A percentile compares a stretch with the other conserved stretches of the same genome.
These are phyloP conservation scores for Bufo bufo DNA, from an alignment of 2,113 vertebrate species.

Conservation along the genomic window DNA sequence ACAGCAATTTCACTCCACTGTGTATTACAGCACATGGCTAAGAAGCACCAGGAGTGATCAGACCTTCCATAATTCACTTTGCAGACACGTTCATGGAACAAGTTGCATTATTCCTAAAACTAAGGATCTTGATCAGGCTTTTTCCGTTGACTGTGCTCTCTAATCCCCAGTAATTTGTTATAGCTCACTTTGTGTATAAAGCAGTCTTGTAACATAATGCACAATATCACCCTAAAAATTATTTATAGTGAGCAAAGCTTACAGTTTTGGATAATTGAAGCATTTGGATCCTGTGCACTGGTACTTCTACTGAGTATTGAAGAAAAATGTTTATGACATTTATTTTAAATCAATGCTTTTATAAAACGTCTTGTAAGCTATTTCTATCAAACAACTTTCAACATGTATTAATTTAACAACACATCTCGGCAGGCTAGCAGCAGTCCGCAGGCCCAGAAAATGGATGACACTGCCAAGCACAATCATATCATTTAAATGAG, in stretches of 20 bases:
- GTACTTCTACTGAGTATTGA: not conserved
- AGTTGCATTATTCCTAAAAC: constrained; percentile 24
- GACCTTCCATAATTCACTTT: constrained; percentile 24
- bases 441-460: not conserved
- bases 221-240: not conserved
- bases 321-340: not conserved
- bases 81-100: not conserved
- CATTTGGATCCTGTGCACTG: not conserved
- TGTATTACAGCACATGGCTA: constrained; percentile 38
- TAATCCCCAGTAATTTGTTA: not conserved
- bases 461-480: not conserved
- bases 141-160: no score
- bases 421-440: not conserved
- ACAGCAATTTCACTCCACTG: constrained; percentile 27
- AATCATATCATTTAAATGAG: not conserved
- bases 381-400: not conserved
- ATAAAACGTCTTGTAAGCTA: not conserved
- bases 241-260: not conserved
- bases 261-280: not conserved
- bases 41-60: not conserved
- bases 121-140: not conserved
- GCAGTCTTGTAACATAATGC: not conserved
- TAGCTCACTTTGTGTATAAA: not conserved
- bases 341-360: not conserved
- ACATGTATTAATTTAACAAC: not conserved